A percentile compares a stretch with the other conserved stretches of the same genome.
phyloP scores from a whole-genome alignment of 2,113 vertebrate genomes.

The Notarius lentiginosus region DNA sequence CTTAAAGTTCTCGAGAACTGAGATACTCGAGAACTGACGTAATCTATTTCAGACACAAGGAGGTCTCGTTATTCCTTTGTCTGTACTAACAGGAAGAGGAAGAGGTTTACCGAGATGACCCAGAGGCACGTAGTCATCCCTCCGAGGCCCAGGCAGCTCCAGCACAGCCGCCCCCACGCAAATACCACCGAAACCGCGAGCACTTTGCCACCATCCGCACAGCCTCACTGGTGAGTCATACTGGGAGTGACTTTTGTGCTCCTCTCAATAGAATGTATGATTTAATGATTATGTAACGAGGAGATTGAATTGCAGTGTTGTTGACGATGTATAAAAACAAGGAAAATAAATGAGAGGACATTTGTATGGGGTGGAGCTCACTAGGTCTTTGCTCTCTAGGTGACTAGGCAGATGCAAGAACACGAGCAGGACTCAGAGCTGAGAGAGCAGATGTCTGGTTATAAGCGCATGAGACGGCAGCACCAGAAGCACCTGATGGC shows the following conservation, averaged over 20 bases:
- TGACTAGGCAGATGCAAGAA: slow-evolving; percentile 97
- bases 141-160: slow-evolving; percentile 87
- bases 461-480: slow-evolving; percentile 97
- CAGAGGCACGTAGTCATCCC: slow-evolving; percentile 78
- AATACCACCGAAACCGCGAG: slow-evolving; percentile 93
- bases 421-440: slow-evolving; percentile 97
- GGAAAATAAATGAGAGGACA: not conserved
- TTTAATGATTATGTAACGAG: not conserved
- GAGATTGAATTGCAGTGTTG: not conserved
- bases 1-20: not conserved
- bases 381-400: slow-evolving; percentile 66
- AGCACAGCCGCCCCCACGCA: slow-evolving; percentile 80
- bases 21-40: not conserved
- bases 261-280: not conserved
- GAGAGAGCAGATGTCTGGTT: slow-evolving; percentile 96
- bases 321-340: not conserved
- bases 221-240: slow-evolving; percentile 84
- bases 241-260: not conserved
- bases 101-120: slow-evolving; percentile 82
- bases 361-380: not conserved
- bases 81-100: slow-evolving; percentile 75
- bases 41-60: not conserved
- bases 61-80: not conserved
- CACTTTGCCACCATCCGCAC: slow-evolving; percentile 99
- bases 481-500: slow-evolving; percentile 99